Evolutionary conservation across 2,797 vertebrate genomes (phyloP).

Genomic region (Furcifer pardalis): DNA sequence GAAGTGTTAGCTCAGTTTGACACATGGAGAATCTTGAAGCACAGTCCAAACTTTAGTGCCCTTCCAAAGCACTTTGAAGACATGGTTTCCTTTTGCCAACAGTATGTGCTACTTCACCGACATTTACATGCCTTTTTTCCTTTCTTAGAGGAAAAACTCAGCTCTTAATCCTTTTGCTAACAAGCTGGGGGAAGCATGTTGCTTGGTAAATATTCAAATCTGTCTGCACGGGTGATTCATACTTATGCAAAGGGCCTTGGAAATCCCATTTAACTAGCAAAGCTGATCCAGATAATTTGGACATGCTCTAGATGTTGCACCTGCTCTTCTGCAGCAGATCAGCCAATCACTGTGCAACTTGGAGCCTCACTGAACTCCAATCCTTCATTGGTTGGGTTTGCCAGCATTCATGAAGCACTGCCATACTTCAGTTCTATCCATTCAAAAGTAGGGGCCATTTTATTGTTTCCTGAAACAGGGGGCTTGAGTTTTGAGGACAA

Average conservation of each 20-base stretch:
- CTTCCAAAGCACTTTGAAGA: not conserved
- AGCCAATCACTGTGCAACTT: not conserved
- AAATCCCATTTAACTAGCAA: slow-evolving; percentile 15
- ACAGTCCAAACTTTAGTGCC: not conserved
- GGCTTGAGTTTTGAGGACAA: slow-evolving; percentile 7
- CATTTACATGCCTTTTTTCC: not conserved
- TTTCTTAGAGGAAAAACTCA: slow-evolving; percentile 13
- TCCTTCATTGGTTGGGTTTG: fast-evolving
- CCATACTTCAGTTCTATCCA: slow-evolving; percentile 13
- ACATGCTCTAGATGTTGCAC: not conserved
- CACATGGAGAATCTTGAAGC: not conserved
- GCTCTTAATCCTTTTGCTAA: not conserved
- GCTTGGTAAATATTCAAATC: not conserved
- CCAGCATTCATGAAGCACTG: not conserved
- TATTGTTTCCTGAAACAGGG: not conserved
- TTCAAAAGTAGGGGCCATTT: not conserved
- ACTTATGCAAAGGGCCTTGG: slow-evolving; percentile 10
- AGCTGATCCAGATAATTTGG: slow-evolving; percentile 7
- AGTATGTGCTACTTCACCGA: not conserved
- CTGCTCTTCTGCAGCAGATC: slow-evolving; percentile 22
- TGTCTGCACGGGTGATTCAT: not conserved
- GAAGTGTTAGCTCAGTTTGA: not conserved
- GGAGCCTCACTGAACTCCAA: not conserved
- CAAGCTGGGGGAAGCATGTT: not conserved
- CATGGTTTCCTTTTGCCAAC: not conserved